Evolutionary conservation across 2,797 vertebrate species (phyloP), one percentile per base, ranked within the genome.

Genomic region (Galagoides demidoff): DNA sequence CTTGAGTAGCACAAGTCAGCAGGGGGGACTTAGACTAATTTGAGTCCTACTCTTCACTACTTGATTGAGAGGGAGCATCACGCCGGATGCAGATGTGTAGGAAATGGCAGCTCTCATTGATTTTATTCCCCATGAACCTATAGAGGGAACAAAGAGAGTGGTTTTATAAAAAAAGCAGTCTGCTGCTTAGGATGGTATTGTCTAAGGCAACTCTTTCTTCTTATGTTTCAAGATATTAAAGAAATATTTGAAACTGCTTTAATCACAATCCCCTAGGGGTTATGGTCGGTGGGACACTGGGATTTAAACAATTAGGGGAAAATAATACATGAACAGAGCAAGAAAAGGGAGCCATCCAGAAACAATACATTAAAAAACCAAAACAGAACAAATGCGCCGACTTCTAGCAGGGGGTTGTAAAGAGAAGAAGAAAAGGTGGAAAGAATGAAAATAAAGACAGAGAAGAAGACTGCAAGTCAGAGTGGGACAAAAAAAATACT

Each of bases 171-270:
- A 83, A 76, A 34, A n/a, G 17, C 16, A 84, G 5, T 43, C 45
- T 94, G 25, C 19, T 91, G 2, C 43, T 94, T 87, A 87, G 82
- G 59, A 81, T 94, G 29, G 20, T 73, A 29, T 91, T 90, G 89
- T 87, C 71, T 81, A 49, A 95, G 34, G 55, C 29, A 77, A 66
- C n/a, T 86, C 78, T 90, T 89, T 68, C 71, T 63, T 85, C 27
- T 90, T 16, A 45, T 14, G 22, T 86, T 91, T 85, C 55, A 92
- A 70, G 27, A 59, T 66, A 74, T 74, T 87, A 82, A 90, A 97
- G 34, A 92, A 90, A 87, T 84, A 59, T 17, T 68, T 89, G 59
- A 85, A 88, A 55, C 92, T 93, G 22, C 34, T 71, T 49, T 20
- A 23, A 25, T 92, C 16, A 37, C 78, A 84, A 85, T 96, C 55